phyloP scores from a whole-genome alignment of 2,888 invertebrate species.

The Eupsilia transversa region DNA sequence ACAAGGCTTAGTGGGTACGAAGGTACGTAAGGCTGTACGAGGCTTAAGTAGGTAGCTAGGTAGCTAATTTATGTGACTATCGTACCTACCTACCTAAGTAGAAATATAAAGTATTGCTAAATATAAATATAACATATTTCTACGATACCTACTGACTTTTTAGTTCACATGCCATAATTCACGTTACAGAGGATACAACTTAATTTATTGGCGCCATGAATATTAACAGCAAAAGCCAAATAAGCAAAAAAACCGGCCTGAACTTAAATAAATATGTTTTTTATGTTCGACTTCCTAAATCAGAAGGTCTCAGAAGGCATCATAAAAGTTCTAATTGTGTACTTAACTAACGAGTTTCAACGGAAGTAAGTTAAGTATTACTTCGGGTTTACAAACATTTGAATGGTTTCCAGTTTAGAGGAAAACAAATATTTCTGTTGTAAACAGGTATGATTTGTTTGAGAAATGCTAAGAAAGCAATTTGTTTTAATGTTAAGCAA shows the following conservation, averaged over 20 bases:
- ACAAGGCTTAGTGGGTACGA: no score
- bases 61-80: not conserved
- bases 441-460: conserved; percentile 19
- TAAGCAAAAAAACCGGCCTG: not conserved
- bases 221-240: not conserved
- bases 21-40: no score
- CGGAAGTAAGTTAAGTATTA: conserved; percentile 56
- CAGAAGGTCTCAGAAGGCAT: conserved; percentile 14
- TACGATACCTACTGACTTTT: no score
- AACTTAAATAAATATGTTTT: conserved; percentile 9
- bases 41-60: not conserved
- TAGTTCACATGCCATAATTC: not conserved
- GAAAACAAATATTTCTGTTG: conserved; percentile 25
- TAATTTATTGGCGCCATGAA: conserved; percentile 5
- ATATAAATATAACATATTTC: no score
- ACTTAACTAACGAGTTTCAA: conserved; percentile 54
- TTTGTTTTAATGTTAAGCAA: not conserved
- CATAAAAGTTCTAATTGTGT: conserved; percentile 33
- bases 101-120: no score
- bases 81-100: no score
- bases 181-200: conserved; percentile 1
- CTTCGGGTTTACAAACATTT: conserved; percentile 23
- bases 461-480: not conserved
- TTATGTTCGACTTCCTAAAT: conserved; percentile 22
- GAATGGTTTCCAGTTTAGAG: conserved; percentile 5